A percentile compares a stretch with the other conserved stretches of the same genome.
Evolutionary conservation across 2,797 vertebrate genomes (phyloP).

Genomic region (Lindbergichthys nudifrons): DNA sequence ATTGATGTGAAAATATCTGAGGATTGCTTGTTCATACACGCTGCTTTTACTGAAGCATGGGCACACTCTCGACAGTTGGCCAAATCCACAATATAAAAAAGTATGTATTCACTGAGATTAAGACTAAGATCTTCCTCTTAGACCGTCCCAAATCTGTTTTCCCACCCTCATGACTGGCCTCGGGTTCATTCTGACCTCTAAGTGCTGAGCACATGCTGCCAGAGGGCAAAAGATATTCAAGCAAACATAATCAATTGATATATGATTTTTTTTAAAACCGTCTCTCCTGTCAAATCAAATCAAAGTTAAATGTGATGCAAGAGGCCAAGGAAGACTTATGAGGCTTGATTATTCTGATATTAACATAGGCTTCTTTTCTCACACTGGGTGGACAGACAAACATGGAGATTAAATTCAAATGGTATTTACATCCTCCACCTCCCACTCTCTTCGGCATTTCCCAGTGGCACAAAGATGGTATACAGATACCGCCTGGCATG

Average conservation of each 20-base stretch:
- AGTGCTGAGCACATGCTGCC: background rate
- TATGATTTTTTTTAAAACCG: constrained; percentile 1
- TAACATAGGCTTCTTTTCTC: constrained; percentile 13
- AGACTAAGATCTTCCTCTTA: background rate
- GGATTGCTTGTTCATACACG: background rate
- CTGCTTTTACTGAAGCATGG: background rate
- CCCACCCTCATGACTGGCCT: constrained; percentile 26
- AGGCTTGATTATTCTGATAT: background rate
- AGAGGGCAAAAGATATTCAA: constrained; percentile 14
- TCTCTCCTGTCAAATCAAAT: constrained; percentile 11
- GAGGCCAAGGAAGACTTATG: background rate
- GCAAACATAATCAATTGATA: constrained; percentile 38
- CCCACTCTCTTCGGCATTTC: background rate
- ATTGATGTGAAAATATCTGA: constrained; percentile 22
- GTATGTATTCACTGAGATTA: no score
- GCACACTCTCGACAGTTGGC: constrained; percentile 2
- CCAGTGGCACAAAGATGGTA: constrained; percentile 36
- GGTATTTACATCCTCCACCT: background rate
- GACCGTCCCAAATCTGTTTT: constrained; percentile 26
- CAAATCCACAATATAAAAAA: constrained; percentile 10
- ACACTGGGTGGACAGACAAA: constrained; percentile 9
- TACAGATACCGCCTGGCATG: constrained; percentile 41
- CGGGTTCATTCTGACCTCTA: constrained; percentile 24
- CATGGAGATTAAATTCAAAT: constrained; percentile 26
- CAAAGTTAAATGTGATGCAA: constrained; percentile 19